phyloP scores from a whole-genome alignment of 2,797 vertebrate genomes.

The Amniataba percoides region DNA sequence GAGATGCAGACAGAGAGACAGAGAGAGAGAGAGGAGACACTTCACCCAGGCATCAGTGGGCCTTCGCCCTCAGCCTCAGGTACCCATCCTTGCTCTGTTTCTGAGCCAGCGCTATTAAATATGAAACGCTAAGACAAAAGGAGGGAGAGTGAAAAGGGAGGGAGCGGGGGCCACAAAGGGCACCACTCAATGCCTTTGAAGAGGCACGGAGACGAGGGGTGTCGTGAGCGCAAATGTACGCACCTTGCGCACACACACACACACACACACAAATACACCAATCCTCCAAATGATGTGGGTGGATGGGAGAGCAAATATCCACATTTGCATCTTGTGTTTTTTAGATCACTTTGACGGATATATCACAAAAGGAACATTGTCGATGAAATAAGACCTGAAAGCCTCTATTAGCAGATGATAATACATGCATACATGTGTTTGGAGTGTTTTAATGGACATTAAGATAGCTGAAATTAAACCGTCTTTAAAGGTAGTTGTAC shows the following conservation, averaged over 20 bases:
- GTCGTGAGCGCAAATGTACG: slow-evolving; percentile 70
- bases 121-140: slow-evolving; percentile 89
- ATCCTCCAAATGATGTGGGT: slow-evolving; percentile 69
- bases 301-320: slow-evolving; percentile 67
- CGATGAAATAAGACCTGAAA: slow-evolving; percentile 74
- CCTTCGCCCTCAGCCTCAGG: slow-evolving; percentile 82
- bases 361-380: slow-evolving; percentile 70
- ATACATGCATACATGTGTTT: slow-evolving; percentile 56
- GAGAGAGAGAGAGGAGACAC: slow-evolving; percentile 76
- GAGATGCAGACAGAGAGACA: slow-evolving; percentile 48
- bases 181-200: slow-evolving; percentile 87
- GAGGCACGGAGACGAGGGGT: slow-evolving; percentile 78
- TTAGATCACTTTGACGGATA: slow-evolving; percentile 65
- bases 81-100: slow-evolving; percentile 82
- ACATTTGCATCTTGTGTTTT: slow-evolving; percentile 79
- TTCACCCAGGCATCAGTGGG: slow-evolving; percentile 81
- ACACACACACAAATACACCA: slow-evolving; percentile 25
- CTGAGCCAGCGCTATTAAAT: slow-evolving; percentile 86
- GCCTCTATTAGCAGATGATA: slow-evolving; percentile 59
- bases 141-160: slow-evolving; percentile 78
- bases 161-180: slow-evolving; percentile 75
- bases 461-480: slow-evolving; percentile 73
- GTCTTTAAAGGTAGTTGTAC: slow-evolving; percentile 48
- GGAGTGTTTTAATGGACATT: slow-evolving; percentile 67
- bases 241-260: slow-evolving; percentile 59